Base-by-base conservation (phyloP, 2,113 vertebrate genomes). In the Silurus glanis region DNA sequence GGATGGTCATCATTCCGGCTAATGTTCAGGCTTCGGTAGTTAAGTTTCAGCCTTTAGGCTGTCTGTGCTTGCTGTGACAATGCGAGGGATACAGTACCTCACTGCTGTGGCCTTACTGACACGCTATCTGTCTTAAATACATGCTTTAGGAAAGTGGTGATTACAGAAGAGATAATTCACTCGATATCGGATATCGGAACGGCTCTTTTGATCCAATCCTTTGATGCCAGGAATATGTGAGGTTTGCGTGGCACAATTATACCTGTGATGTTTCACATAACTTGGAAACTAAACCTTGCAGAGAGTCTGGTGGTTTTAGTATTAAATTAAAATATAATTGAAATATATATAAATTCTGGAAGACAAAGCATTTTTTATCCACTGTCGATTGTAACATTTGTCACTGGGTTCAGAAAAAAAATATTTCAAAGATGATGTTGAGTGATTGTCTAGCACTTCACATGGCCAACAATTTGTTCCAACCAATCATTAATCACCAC, bases 1-100 rank as follows among this genome's bases (percentile, higher is more conserved):
- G 37, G 62, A 55, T 84, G 7, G 28, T 79, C 84, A 86, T 88
- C 83, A 82, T 59, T 88, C 85, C 75, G 28, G 49, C 9, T 82
- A 88, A 83, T 76, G 69, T 82, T 67, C 71, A 80, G 45, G 28
- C 55, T 13, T 81, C 55, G 79, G 80, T 55, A 17, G 23, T 78
- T 49, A 62, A 55, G 47, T 53, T 85, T 85, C 47, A 78, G 75
- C 84, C 84, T 86, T 83, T 84, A 45, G 58, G 53, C 37, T 66
- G 69, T 75, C 13, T 23, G 79, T 61, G 71, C 75, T 59, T 88
- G 83, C 45, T 84, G 83, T 14, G 13, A 19, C 55, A 25, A 76
- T 61, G 56, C 55, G 64, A 83, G 56, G 53, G 80, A 83, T 62
- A 37, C 37, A 37, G 37, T 37, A 75, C 69, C 71, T 74, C 67